Evolutionary conservation across 2,113 vertebrate genomes (phyloP), one percentile per base, ranked within the genome.

Genomic region (Columbina picui): DNA sequence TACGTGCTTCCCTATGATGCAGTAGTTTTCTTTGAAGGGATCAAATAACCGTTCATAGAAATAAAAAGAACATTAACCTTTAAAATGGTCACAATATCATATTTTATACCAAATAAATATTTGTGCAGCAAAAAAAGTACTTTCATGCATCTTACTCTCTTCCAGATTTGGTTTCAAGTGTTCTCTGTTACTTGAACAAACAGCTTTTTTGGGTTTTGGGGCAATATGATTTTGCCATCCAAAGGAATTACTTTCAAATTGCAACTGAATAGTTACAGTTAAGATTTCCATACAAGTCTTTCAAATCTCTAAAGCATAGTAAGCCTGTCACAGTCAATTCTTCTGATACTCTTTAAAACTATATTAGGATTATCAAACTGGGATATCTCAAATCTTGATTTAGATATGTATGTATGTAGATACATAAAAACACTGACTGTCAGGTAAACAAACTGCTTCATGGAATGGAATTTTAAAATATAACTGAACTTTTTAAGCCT

Each of bases 331-430:
- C n/a, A 76, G 16, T 38, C 60, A 26, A 52, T 88, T 73, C 13
- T 79, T 75, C 38, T 88, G 65, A 39, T 67, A 41, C 1, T 36
- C 18, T 67, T 50, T 50, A 1, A 45, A 39, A 22, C 27, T 38
- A 29, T 60, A 10, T 9, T 59, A 13, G 34, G 59, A 43, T 63
- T 76, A 19, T 36, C 16, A 11, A 30, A 26, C 7, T 60, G 32
- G 12, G 30, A 36, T 80, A 36, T 86, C 36, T 23, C 1, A 1
- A 14, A 14, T 80, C 55, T 80, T 90, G 47, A 84, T 23, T 22
- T 15, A n/a, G 15, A 15, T 26, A 19, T 3, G 10, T 16, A 16
- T 16, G 1, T 20, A 6, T 45, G 4, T 82, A 1, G 39, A 1
- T 36, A 5, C 67, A 8, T 3, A 64, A 12, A 74, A 36, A 11